Base-by-base conservation (phyloP, 2,888 invertebrate species). In the Drosophila birchii region DNA sequence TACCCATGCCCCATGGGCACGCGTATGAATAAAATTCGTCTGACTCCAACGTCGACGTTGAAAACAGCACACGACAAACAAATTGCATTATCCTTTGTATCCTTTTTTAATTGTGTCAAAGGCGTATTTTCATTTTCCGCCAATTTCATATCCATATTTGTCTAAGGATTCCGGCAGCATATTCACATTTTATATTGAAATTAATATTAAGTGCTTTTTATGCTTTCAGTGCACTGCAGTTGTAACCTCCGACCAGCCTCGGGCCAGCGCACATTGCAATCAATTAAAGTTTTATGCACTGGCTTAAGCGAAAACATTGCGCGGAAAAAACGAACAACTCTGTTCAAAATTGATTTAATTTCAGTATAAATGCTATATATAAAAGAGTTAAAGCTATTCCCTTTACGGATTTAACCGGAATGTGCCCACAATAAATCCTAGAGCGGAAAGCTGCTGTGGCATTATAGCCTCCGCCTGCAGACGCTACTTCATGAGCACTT, bases 1-100 rank as follows among this genome's bases (percentile, higher is more conserved):
- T n/a, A n/a, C n/a, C n/a, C n/a, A n/a, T n/a, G n/a, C n/a, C 39
- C n/a, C 60, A 32, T 12, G 54, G 26, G 34, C 23, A 4, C 57
- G 29, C 39, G 38, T 41, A 32, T 60, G 41, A 60, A 60, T 60
- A 34, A 60, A 59, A 58, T 23, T 59, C 23, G 23, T 60, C 59
- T 58, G 32, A 23, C 39, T 43, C 43, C 18, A 18, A 6, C 56
- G 20, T 26, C 34, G 23, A 23, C 32, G 20, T 26, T 23, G 23
- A 23, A 20, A 11, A 12, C 34, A 16, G 41, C 12, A 57, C 14
- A 20, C 32, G 12, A 23, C 5, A 12, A 29, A 56, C 18, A 20
- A 39, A 51, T 20, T 56, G 12, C 16, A 36, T 38, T 53, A 45
- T 26, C 26, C 45, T 45, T 26, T n/a, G 26, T n/a, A 2, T n/a